These are phyloP conservation scores for Orientallactaga bullata DNA, from an alignment of 2,113 vertebrate genomes.

Conservation along the genomic window DNA sequence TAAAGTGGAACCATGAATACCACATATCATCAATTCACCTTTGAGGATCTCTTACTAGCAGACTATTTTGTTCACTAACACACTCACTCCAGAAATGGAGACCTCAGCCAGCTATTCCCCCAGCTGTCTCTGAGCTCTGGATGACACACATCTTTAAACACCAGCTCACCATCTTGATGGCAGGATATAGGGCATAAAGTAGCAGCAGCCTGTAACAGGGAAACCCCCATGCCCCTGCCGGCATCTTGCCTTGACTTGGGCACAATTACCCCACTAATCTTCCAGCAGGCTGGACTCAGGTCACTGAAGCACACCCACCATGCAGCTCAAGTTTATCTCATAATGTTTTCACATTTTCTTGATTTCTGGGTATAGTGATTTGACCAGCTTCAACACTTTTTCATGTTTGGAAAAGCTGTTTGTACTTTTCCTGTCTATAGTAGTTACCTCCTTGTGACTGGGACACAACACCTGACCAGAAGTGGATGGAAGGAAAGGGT, in stretches of 20 bases:
- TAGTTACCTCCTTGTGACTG: too few relatives aligned
- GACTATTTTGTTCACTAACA: not conserved
- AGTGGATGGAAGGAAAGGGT: too few relatives aligned
- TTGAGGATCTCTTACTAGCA: not conserved
- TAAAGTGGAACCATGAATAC: not conserved
- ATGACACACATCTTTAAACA: not conserved
- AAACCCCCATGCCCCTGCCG: not conserved
- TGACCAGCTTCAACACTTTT: not conserved
- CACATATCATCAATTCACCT: not conserved
- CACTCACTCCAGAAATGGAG: not conserved
- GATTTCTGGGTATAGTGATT: not conserved
- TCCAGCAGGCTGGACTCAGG: not conserved
- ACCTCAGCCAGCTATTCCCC: not conserved
- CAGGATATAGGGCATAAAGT: not conserved
- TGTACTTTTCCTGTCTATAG: not conserved
- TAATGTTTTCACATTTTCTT: slow-evolving; percentile 4
- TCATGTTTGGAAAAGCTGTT: not conserved
- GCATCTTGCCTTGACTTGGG: not conserved
- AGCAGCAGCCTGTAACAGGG: not conserved
- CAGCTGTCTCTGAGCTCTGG: not conserved
- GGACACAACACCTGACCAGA: too few relatives aligned
- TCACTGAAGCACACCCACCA: not conserved
- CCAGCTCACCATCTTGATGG: not conserved
- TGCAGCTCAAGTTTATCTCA: too few relatives aligned
- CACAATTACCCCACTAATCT: not conserved